Conservation (phyloP, 92 coral and sea anemone genomes). For the Heteractis magnifica region DNA sequence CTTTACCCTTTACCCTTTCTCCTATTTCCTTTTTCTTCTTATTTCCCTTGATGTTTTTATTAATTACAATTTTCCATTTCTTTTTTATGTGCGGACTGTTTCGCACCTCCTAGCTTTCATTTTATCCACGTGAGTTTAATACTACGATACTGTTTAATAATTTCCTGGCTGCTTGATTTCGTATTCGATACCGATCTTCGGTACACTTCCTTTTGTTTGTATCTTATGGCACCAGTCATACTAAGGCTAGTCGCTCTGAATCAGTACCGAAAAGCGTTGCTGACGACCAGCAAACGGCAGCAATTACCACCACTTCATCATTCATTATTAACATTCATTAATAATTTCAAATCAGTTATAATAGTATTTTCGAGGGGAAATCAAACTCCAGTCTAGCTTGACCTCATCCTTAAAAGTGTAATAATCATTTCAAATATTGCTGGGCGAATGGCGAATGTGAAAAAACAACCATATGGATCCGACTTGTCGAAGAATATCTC, state of each 20-base stretch:
- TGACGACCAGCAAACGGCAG: neutral
- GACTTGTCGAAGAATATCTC: neutral
- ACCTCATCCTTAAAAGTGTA: constrained; percentile 2
- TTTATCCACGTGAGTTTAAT: too few species aligned
- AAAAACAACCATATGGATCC: neutral
- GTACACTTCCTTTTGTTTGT: too few species aligned
- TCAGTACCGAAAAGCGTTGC: too few species aligned
- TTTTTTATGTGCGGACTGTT: too few species aligned
- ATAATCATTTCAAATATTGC: neutral
- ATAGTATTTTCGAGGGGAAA: neutral
- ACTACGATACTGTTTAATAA: too few species aligned
- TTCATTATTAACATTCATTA: neutral
- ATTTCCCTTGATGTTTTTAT: too few species aligned
- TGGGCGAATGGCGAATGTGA: neutral
- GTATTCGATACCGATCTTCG: too few species aligned
- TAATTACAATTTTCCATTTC: too few species aligned
- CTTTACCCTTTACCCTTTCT: neutral
- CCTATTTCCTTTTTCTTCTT: neutral
- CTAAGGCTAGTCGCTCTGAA: too few species aligned
- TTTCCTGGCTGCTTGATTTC: too few species aligned
- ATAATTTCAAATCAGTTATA: neutral
- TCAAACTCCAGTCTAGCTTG: neutral
- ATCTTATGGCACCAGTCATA: too few species aligned
- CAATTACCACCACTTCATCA: neutral
- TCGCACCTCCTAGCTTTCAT: too few species aligned